Evolutionary conservation across 2,113 vertebrate species (phyloP).

Genomic region (Varanus komodoensis): DNA sequence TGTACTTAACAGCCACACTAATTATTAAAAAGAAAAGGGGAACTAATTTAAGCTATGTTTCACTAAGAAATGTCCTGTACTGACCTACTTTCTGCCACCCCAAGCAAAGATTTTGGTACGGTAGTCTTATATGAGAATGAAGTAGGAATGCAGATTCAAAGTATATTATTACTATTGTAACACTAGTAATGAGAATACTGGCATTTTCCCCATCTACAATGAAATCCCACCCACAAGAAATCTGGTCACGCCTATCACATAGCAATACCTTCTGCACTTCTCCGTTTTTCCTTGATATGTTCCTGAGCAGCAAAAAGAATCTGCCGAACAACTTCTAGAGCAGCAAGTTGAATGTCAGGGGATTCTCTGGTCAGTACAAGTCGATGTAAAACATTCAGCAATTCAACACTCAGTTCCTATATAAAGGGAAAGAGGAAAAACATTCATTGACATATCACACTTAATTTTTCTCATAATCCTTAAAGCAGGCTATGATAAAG

Average conservation of each 20-base stretch:
- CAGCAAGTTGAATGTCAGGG: constrained; percentile 83
- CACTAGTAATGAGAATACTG: neutral
- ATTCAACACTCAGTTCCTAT: constrained; percentile 90
- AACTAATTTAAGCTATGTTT: neutral
- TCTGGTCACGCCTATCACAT: neutral
- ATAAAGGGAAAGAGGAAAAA: constrained; percentile 49
- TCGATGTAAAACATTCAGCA: constrained; percentile 90
- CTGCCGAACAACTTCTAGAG: constrained; percentile 86
- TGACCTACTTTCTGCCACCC: no score
- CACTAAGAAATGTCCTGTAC: neutral
- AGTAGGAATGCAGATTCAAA: neutral
- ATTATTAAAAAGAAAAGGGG: neutral
- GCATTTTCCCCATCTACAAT: neutral
- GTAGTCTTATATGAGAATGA: neutral
- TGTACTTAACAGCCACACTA: neutral
- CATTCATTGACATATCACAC: constrained; percentile 1
- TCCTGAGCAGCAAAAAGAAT: constrained; percentile 90
- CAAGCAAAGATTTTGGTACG: neutral
- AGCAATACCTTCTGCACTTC: constrained; percentile 89
- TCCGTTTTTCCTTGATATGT: constrained; percentile 90
- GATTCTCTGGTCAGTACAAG: constrained; percentile 92
- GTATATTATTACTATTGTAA: neutral
- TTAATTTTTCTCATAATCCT: neutral
- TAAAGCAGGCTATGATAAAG: neutral
- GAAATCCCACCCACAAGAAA: neutral